Base-by-base conservation (phyloP, 92 coral and sea anemone genomes). In the Paragorgia papillata region DNA sequence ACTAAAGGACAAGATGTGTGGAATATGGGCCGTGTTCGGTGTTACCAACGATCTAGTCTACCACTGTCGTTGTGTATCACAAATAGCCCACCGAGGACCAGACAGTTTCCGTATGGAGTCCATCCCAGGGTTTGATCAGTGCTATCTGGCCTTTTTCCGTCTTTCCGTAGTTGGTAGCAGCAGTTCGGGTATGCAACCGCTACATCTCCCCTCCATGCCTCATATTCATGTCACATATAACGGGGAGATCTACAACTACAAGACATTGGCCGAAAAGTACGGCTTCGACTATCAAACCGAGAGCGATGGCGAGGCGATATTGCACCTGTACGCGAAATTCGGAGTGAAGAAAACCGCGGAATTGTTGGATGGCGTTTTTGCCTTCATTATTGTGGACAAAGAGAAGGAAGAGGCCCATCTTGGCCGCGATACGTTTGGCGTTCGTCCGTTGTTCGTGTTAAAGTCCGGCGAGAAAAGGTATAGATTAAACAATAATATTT, bases 71-170 rank as follows among this genome's bases (percentile, higher is more conserved):
- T 86, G 73, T 60, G 95, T 96, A 40, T 86, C 87, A 96, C 68
- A 86, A 34, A 92, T 92, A 75, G 26, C 84, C 48, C 88, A 88
- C 35, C 88, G 97, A 48, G 97, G 97, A 30, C 97, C 97, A 2
- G 97, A 92, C 82, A 86, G 92, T 64, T 92, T 92, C 78, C 97
- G 97, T 6, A 92, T 92, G 97, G 97, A 92, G 68, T 89, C 97
- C 18, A 73, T 92, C 34, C 97, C 91, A 15, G 96, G 90, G 79
- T 80, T 92, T 56, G 44, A 84, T 22, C 82, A 92, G 82, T 92
- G 95, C 84, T 92, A 94, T 71, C 64, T 92, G 40, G 88, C 89
- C 39, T 92, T 92, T 59, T 94, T 89, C 61, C 91, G 97, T 9
- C 86, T 92, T 25, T 88, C 96, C 51, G 86, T 92, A 17, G 96